Base-by-base conservation (phyloP, 1,140 invertebrate species). In the Rhyzopertha dominica region DNA sequence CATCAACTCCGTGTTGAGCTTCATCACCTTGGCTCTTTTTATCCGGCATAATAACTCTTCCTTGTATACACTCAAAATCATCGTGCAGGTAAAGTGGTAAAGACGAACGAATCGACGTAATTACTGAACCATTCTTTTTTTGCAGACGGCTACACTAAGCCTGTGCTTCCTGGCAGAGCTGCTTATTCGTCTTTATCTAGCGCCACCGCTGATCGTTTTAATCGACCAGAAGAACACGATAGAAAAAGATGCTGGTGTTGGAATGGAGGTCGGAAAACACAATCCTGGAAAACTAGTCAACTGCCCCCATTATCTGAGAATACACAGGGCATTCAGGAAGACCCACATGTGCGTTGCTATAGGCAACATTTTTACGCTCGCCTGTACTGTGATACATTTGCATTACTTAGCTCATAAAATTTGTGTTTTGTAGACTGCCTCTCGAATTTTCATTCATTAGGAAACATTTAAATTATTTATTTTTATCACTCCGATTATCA, bases 1-100 rank as follows among this genome's bases (percentile, higher is more conserved):
- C 4, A 67, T 88, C 29, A 90, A 89, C 57, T 76, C 82, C 0
- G 62, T 79, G 42, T 68, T 90, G 10, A 87, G 84, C 58, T 73
- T 87, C 8, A 74, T 78, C 5, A 86, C 84, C 4, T 72, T 89
- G 5, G 67, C 85, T 2, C 45, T 61, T n/a, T 64, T 61, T 35
- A 41, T 62, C 24, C 54, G 36, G 30, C 53, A 64, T 23, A 64
- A 59, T 19, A n/a, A n/a, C n/a, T n/a, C n/a, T n/a, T n/a, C n/a
- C n/a, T n/a, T n/a, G n/a, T n/a, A n/a, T n/a, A 49, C 43, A 14
- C 25, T 47, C 12, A 54, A 62, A 43, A 56, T 55, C 44, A 40
- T 43, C 5, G 29, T 58, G 38, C 62, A 64, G 58, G 62, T 64
- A 56, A n/a, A 54, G 18, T 19, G 40, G 13, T 31, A 37, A n/a